Percentiles rank a stretch among this genome's conserved stretches.
These are phyloP conservation scores for Caenorhabditis inopinata DNA, from an alignment of 1,140 invertebrate species.

Conservation along the genomic window DNA sequence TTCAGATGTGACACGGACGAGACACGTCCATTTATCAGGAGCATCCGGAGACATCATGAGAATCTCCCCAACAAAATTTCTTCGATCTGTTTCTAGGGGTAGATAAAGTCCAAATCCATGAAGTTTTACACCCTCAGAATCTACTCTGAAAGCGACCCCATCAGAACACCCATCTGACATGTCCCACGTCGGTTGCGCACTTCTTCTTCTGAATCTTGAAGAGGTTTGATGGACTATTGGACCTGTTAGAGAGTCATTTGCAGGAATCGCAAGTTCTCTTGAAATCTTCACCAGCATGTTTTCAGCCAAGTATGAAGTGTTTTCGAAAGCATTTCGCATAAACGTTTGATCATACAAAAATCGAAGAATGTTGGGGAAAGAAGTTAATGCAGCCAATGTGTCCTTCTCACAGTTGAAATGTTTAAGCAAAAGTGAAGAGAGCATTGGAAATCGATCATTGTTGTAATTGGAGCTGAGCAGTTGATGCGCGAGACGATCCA, in stretches of 20 bases:
- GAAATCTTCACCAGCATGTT: slow-evolving; percentile 53
- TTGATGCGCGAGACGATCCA: neutral
- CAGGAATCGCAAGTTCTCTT: slow-evolving; percentile 81
- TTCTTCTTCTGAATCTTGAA: slow-evolving; percentile 78
- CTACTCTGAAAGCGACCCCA: slow-evolving; percentile 90
- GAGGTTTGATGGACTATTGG: slow-evolving; percentile 47
- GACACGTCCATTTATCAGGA: slow-evolving; percentile 33
- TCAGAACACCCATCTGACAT: slow-evolving; percentile 93
- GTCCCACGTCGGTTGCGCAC: slow-evolving; percentile 87
- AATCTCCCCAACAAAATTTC: slow-evolving; percentile 73
- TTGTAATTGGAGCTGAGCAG: neutral
- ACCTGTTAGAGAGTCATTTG: slow-evolving; percentile 72
- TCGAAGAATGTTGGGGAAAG: slow-evolving; percentile 46
- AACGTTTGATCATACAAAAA: slow-evolving; percentile 60
- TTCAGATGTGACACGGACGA: neutral
- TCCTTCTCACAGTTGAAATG: slow-evolving; percentile 16
- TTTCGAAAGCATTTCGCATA: slow-evolving; percentile 63
- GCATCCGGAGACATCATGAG: slow-evolving; percentile 72
- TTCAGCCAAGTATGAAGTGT: slow-evolving; percentile 71
- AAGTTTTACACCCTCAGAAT: slow-evolving; percentile 82
- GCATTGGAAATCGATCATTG: slow-evolving; percentile 1
- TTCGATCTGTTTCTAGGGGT: neutral
- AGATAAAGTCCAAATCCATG: slow-evolving; percentile 86
- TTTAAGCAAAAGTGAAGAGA: neutral
- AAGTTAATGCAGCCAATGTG: neutral